These are phyloP conservation scores for Hyperoplus immaculatus DNA, from an alignment of 2,797 vertebrate genomes.

Conservation along the genomic window DNA sequence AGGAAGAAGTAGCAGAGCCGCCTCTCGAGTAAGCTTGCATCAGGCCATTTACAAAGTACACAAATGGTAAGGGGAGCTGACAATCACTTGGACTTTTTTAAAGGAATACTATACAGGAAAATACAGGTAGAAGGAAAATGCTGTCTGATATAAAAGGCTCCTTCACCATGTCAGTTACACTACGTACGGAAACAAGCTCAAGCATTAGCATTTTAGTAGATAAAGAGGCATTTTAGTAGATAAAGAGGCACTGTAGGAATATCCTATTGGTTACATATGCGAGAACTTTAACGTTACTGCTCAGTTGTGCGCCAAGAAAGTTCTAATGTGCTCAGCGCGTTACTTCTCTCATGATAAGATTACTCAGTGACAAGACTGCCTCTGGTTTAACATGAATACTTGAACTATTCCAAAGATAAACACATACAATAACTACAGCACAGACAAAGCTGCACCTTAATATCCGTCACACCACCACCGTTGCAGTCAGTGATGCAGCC, in stretches of 20 bases:
- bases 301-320: slow-evolving; percentile 36
- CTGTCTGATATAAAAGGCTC: slow-evolving; percentile 10
- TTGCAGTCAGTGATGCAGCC: background rate
- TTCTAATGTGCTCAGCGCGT: slow-evolving; percentile 15
- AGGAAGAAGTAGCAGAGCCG: slow-evolving; percentile 40
- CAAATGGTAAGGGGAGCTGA: slow-evolving; percentile 34
- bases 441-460: slow-evolving; percentile 59
- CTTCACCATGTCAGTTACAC: slow-evolving; percentile 33
- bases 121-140: slow-evolving; percentile 9
- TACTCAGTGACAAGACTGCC: slow-evolving; percentile 29
- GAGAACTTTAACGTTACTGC: slow-evolving; percentile 47
- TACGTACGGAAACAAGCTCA: slow-evolving; percentile 28
- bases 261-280: slow-evolving; percentile 30
- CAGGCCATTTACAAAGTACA: slow-evolving; percentile 24
- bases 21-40: slow-evolving; percentile 54
- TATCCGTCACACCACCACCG: slow-evolving; percentile 3
- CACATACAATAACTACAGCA: slow-evolving; percentile 33
- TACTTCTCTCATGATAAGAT: slow-evolving; percentile 25
- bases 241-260: slow-evolving; percentile 21
- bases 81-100: slow-evolving; percentile 59
- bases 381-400: slow-evolving; percentile 41
- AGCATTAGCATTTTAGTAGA: slow-evolving; percentile 21
- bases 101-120: slow-evolving; percentile 27
- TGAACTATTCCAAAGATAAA: slow-evolving; percentile 70
- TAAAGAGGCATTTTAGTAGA: too few species aligned